Evolutionary conservation across 2,797 vertebrate genomes (phyloP).

Genomic region (Momotus momota): DNA sequence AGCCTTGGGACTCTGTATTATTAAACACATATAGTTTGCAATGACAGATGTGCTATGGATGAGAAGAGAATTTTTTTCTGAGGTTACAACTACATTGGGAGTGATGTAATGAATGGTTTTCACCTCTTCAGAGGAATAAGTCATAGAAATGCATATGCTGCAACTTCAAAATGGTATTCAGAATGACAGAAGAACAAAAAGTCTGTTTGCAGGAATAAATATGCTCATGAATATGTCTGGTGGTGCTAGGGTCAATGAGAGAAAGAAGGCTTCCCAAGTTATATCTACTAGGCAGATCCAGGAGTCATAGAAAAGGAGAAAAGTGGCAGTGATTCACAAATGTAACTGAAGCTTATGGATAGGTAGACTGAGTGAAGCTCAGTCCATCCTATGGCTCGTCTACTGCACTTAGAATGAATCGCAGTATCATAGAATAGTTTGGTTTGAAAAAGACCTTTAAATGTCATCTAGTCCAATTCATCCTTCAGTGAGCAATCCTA

Average conservation of each 20-base stretch:
- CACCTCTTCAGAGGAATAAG: not conserved
- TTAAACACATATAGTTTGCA: not conserved
- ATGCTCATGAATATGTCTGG: not conserved
- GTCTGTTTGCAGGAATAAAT: not conserved
- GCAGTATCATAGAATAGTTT: not conserved
- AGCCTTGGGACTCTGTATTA: not conserved
- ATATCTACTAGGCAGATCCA: not conserved
- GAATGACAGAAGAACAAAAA: not conserved
- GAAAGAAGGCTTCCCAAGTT: not conserved
- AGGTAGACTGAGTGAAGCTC: not conserved
- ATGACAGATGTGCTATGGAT: not conserved
- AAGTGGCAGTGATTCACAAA: not conserved
- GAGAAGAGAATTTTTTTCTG: not conserved
- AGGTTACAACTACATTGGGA: not conserved
- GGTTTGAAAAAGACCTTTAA: not conserved
- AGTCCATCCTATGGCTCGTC: not conserved
- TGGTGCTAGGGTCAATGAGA: not conserved
- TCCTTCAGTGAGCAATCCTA: not conserved
- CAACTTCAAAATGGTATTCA: not conserved
- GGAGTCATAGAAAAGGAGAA: not conserved
- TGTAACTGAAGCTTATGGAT: not conserved
- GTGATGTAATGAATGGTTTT: not conserved
- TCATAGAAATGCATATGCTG: not conserved
- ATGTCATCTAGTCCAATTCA: fast-evolving
- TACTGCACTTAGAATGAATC: not conserved